Evolutionary conservation across 1,140 invertebrate genomes (phyloP).

Genomic region (Drosophila ananassae): DNA sequence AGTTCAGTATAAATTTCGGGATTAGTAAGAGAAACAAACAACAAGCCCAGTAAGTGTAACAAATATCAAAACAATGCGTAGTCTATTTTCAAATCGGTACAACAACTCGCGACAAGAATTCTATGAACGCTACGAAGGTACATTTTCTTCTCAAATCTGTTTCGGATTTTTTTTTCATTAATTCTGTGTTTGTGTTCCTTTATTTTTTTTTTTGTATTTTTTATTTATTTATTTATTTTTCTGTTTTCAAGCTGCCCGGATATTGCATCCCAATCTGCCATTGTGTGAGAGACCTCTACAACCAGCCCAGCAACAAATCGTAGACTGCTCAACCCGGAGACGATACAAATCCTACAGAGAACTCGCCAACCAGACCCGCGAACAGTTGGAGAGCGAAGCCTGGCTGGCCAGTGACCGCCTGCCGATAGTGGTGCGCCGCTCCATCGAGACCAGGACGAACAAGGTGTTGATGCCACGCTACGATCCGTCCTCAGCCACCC

Average conservation of each 20-base stretch:
- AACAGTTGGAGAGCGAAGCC: constrained; percentile 5
- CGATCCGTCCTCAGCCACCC: constrained; percentile 7
- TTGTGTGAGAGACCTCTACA: constrained; percentile 18
- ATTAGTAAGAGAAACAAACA: not conserved
- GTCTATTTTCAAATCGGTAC: constrained; percentile 40
- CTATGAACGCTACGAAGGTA: constrained; percentile 41
- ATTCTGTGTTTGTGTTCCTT: too few species aligned
- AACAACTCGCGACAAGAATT: constrained; percentile 17
- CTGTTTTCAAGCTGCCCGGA: constrained; percentile 13
- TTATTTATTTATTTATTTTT: not conserved
- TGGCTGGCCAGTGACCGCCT: constrained; percentile 25
- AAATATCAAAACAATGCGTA: constrained; percentile 17
- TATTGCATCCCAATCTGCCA: constrained; percentile 14
- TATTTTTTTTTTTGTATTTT: not conserved
- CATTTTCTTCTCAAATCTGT: not conserved
- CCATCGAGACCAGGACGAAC: constrained; percentile 7
- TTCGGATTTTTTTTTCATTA: too few species aligned
- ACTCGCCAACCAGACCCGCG: not conserved
- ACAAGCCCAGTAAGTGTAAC: not conserved
- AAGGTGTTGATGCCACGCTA: constrained; percentile 10
- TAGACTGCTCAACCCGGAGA: not conserved
- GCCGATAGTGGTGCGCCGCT: constrained; percentile 16
- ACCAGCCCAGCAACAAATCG: not conserved
- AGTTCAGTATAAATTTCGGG: not conserved
- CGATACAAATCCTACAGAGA: constrained; percentile 8